phyloP scores from a whole-genome alignment of 2,888 invertebrate species.

The Mystacides longicornis region DNA sequence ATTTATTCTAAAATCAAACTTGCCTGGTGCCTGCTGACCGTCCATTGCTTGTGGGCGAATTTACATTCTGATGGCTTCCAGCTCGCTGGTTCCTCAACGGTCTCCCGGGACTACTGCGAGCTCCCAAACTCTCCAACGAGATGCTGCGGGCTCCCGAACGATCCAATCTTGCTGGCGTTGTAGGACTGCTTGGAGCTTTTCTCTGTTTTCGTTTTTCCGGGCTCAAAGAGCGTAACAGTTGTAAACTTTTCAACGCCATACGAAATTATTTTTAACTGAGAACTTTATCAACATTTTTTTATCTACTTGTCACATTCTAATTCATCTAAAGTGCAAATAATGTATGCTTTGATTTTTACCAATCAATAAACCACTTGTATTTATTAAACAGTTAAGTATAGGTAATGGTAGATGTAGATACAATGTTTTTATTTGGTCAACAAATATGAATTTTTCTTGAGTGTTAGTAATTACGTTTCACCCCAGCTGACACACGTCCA shows the following conservation, averaged over 20 bases:
- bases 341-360: no score
- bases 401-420: no score
- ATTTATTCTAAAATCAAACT: background rate
- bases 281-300: no score
- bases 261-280: no score
- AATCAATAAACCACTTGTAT: no score
- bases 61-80: background rate
- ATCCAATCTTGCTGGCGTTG: background rate
- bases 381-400: no score
- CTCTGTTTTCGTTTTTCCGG: conserved; percentile 28
- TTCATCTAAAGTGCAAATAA: no score
- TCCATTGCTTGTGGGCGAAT: background rate
- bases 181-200: background rate
- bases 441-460: no score
- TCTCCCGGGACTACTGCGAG: conserved; percentile 1
- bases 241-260: conserved; percentile 44
- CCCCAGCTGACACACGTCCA: no score
- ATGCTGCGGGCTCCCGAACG: background rate
- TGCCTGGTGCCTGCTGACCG: background rate
- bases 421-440: no score
- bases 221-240: conserved; percentile 31
- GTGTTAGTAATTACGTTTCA: no score
- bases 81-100: background rate
- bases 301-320: no score
- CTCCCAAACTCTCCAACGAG: conserved; percentile 1